Conservation (phyloP, 2,113 vertebrate species). For the Coregonus clupeaformis region DNA sequence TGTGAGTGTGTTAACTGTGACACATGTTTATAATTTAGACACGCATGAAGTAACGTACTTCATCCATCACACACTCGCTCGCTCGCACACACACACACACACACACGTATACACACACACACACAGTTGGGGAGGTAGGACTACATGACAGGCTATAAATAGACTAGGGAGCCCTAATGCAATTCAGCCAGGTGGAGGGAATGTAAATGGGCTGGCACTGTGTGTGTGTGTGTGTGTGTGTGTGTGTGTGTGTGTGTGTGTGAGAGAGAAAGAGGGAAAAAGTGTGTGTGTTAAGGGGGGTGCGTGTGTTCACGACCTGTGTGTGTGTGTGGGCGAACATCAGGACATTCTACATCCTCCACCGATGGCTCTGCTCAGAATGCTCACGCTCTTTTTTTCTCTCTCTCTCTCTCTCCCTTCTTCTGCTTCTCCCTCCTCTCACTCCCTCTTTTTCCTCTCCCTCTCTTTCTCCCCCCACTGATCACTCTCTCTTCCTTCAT, state of each 20-base stretch:
- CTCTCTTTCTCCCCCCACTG: not conserved
- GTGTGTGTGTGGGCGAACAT: slow-evolving; percentile 31
- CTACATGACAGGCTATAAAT: slow-evolving; percentile 42
- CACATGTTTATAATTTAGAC: not conserved
- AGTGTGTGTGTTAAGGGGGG: slow-evolving; percentile 25
- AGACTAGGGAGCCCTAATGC: slow-evolving; percentile 25
- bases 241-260: slow-evolving; percentile 22
- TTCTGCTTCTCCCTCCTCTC: not conserved
- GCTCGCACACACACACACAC: not conserved
- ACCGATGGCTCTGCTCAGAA: not conserved
- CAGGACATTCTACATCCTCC: slow-evolving; percentile 26
- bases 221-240: slow-evolving; percentile 28
- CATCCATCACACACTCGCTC: not conserved
- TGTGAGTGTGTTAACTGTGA: slow-evolving; percentile 1
- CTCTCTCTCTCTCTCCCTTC: not conserved
- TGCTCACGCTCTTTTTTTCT: not conserved
- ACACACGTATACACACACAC: not conserved
- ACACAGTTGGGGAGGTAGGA: not conserved
- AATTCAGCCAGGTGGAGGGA: slow-evolving; percentile 24
- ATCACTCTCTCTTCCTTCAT: not conserved
- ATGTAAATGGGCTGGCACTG: slow-evolving; percentile 32
- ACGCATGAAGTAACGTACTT: not conserved
- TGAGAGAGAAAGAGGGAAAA: not conserved
- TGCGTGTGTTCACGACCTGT: slow-evolving; percentile 4
- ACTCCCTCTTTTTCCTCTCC: not conserved